These are phyloP conservation scores for Acipenser oxyrinchus DNA, from an alignment of 2,797 vertebrate genomes.

Conservation along the genomic window DNA sequence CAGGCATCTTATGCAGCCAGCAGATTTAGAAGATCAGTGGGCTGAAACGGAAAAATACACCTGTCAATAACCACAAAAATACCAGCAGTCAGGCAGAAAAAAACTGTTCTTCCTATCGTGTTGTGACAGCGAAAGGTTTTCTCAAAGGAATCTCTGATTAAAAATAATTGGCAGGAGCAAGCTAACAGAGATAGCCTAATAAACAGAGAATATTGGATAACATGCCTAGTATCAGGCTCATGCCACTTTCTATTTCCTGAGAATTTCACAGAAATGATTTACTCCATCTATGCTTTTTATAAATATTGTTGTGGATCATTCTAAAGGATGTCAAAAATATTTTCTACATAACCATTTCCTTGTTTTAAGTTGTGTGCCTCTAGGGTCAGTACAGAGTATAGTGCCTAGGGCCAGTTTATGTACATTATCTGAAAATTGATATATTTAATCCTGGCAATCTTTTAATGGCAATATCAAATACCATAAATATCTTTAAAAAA, in stretches of 20 bases:
- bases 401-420: no score
- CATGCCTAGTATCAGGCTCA: neutral
- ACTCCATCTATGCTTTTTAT: no score
- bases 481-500: no score
- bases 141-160: neutral
- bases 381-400: no score
- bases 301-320: no score
- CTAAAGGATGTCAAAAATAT: no score
- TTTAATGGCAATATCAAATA: no score
- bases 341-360: no score
- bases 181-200: slow-evolving; percentile 2
- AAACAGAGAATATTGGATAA: slow-evolving; percentile 1
- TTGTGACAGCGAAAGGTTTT: slow-evolving; percentile 6
- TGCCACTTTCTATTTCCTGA: neutral
- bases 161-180: slow-evolving; percentile 9
- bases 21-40: slow-evolving; percentile 9
- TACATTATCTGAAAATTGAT: no score
- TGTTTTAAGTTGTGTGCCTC: no score
- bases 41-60: slow-evolving; percentile 11
- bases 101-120: neutral
- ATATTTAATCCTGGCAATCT: no score
- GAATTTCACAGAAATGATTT: neutral
- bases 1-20: slow-evolving; percentile 7
- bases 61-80: slow-evolving; percentile 20
- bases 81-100: slow-evolving; percentile 16